Conservation (phyloP, 2,888 invertebrate genomes). For the Caenorhabditis sp. region DNA sequence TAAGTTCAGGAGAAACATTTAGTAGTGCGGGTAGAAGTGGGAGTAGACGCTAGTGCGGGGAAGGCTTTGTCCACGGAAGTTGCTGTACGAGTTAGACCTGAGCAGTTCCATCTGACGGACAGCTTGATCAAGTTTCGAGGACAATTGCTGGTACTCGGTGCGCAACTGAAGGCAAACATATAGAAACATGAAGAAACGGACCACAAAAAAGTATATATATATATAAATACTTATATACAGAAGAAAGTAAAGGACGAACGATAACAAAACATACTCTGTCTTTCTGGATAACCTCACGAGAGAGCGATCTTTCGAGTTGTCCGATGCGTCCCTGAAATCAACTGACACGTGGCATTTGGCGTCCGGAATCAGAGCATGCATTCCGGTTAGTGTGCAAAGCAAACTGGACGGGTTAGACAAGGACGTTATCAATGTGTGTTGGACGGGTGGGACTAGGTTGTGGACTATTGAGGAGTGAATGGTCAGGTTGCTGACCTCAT, state of each 20-base stretch:
- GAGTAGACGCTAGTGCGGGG: constrained; percentile 81
- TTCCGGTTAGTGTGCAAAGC: constrained; percentile 52
- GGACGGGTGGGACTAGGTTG: constrained; percentile 17
- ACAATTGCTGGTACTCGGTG: constrained; percentile 79
- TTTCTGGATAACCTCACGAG: constrained; percentile 80
- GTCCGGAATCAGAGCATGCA: constrained; percentile 41
- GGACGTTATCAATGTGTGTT: constrained; percentile 28
- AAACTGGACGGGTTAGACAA: constrained; percentile 57
- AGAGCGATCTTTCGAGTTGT: constrained; percentile 82
- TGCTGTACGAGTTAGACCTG: constrained; percentile 79
- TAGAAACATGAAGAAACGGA: constrained; percentile 12
- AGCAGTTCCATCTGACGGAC: constrained; percentile 82
- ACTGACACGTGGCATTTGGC: constrained; percentile 31
- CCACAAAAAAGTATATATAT: constrained; percentile 4
- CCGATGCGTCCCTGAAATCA: constrained; percentile 80
- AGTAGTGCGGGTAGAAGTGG: constrained; percentile 83
- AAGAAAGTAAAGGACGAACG: constrained; percentile 12
- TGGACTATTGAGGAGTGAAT: neutral
- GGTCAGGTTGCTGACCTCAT: constrained; percentile 72
- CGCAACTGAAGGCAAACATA: constrained; percentile 77
- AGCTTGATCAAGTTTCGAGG: constrained; percentile 81
- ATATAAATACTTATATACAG: neutral
- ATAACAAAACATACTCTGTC: constrained; percentile 77
- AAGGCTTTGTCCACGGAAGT: constrained; percentile 74
- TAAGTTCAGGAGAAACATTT: constrained; percentile 34